Evolutionary conservation across 2,113 vertebrate genomes (phyloP), one percentile per base, ranked within the genome.

Genomic region (Microtus pennsylvanicus): DNA sequence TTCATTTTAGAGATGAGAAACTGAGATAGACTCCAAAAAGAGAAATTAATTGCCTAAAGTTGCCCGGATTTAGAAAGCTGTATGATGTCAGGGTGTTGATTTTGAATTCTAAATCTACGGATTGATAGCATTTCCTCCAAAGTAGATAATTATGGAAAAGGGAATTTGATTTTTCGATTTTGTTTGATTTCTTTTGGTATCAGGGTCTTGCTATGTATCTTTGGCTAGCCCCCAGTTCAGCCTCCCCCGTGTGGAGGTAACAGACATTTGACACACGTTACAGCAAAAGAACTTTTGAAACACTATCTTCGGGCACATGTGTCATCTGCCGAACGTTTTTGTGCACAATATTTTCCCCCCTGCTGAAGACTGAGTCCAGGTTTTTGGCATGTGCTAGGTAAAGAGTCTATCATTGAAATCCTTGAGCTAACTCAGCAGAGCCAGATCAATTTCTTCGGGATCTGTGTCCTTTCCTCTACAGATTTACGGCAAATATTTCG

Each of bases 261-360:
- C 21, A 63, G 10, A 28, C 28, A 24, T 63, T 75, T 58, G 55
- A 28, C 26, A 45, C 55, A 28, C 22, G 11, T 19, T 12, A 21
- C 85, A 78, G 61, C 10, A 10, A 6, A 69, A 45, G 33, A 93
- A 65, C 10, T 91, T 95, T 94, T 45, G 52, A 95, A 97, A 95
- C 14, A 33, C 8, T 1, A 2, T 69, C 47, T 92, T 47, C 50
- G 72, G 74, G 7, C 38, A 22, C 13, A 5, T 87, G 63, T 87
- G 70, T 7, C 69, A 2, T 97, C 91, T 76, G 47, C 63, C 74
- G 89, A 89, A 55, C 58, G 63, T 65, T 94, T 74, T 21, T 63
- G 83, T 72, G 76, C 47, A 38, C 45, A 82, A 5, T 91, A 50
- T 55, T 26, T 90, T 14, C 4, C 9, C 55, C 26, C 19, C 4